Base-by-base conservation (phyloP, 2,888 invertebrate genomes). In the Tachina fera region DNA sequence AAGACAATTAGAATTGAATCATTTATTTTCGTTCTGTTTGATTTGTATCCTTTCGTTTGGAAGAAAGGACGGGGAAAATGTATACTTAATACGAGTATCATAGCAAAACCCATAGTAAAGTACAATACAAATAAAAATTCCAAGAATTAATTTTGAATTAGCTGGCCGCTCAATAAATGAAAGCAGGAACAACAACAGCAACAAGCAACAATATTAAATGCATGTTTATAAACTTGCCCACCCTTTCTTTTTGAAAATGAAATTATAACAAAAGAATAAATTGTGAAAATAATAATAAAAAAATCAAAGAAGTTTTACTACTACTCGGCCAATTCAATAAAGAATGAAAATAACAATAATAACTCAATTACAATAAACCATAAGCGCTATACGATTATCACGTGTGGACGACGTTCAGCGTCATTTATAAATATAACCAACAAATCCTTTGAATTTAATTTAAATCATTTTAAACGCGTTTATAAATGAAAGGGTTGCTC, bases 91-190 rank as follows among this genome's bases (percentile, higher is more conserved):
- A 31, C 2, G 31, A 31, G 31, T 31, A 16, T 51, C 45, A 13
- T 16, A 43, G 49, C n/a, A 45, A 60, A 74, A 60, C 9, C 41
- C 41, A 16, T 19, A 43, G n/a, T 58, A 13, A 75, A 75, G 70
- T 70, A 75, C 65, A 76, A 80, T n/a, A 84, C 47, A 72, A 81
- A 77, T 61, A 77, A 56, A 63, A 84, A 74, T 82, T 85, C 82
- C 31, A 71, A 75, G 85, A 85, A 85, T 82, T 85, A 77, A 85
- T 82, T 78, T 85, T 41, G 78, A 82, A 85, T 82, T 85, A 65
- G 74, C 85, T 74, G 82, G 74, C 85, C 78, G 82, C 56, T 78
- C 58, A 58, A 67, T 80, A 67, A 78, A 72, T 16, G 39, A 72
- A 68, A 41, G 19, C 39, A 60, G 45, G 9, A 67, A 11, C 14